Evolutionary conservation across 2,113 vertebrate species (phyloP).

Genomic region (Pyxicephalus adspersus): DNA sequence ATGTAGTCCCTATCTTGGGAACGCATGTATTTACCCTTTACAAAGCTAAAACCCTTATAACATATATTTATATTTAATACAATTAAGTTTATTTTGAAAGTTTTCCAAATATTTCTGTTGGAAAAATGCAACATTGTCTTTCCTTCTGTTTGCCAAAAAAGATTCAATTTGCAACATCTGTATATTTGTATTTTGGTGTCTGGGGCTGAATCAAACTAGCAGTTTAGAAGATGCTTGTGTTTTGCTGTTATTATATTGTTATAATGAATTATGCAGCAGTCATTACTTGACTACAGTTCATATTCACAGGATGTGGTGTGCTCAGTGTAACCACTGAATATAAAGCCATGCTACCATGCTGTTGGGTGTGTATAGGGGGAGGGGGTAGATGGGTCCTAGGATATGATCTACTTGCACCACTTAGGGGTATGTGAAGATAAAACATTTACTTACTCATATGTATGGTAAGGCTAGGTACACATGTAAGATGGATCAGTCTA

Average conservation of each 20-base stretch:
- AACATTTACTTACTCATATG: too few relatives aligned
- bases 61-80: conserved; percentile 16
- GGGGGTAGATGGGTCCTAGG: too few relatives aligned
- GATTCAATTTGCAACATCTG: neutral
- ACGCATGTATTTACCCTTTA: neutral
- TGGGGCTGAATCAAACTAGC: neutral
- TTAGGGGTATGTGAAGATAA: too few relatives aligned
- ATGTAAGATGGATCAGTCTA: too few relatives aligned
- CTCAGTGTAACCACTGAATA: too few relatives aligned
- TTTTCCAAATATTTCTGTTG: neutral
- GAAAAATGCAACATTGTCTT: conserved; percentile 8
- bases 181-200: neutral
- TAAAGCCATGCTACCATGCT: too few relatives aligned
- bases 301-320: too few relatives aligned
- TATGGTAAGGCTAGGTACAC: too few relatives aligned
- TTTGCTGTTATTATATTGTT: neutral
- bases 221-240: neutral
- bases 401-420: too few relatives aligned
- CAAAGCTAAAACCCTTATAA: neutral
- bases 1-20: neutral
- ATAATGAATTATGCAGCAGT: neutral
- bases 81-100: conserved; percentile 16
- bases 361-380: too few relatives aligned
- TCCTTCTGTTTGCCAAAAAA: conserved; percentile 6
- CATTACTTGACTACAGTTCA: too few relatives aligned